Evolutionary conservation across 2,113 vertebrate species (phyloP).

Genomic region (Lagopus leucura): DNA sequence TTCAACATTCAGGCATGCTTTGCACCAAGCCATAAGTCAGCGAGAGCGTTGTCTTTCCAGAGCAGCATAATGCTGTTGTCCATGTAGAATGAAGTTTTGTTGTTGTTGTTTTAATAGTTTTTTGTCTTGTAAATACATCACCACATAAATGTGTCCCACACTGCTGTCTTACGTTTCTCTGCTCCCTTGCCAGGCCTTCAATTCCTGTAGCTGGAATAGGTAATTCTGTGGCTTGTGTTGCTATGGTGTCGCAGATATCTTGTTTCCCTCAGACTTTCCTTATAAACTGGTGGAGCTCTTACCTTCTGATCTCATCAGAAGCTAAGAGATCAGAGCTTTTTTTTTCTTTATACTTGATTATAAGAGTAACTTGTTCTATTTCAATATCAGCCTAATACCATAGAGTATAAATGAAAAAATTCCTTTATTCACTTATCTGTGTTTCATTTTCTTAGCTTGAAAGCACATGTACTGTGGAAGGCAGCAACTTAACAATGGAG

Average conservation of each 20-base stretch:
- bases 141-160: too few species aligned
- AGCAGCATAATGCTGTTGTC: not conserved
- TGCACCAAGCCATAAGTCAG: not conserved
- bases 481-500: accelerated
- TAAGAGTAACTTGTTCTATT: not conserved
- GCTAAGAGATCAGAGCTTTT: too few species aligned
- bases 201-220: not conserved
- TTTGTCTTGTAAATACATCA: not conserved
- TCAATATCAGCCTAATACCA: not conserved
- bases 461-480: not conserved
- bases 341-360: not conserved
- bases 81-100: not conserved
- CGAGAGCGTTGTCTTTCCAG: not conserved
- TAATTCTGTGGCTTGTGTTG: not conserved
- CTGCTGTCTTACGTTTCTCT: not conserved
- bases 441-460: not conserved
- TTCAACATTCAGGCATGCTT: not conserved
- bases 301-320: not conserved
- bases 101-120: not conserved
- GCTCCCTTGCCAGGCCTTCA: not conserved
- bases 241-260: not conserved
- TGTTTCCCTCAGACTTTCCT: not conserved
- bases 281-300: not conserved
- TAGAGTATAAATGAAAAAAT: not conserved
- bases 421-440: not conserved